Base-by-base conservation (phyloP, 2,888 invertebrate species). In the Pseudolycoriella hygida region DNA sequence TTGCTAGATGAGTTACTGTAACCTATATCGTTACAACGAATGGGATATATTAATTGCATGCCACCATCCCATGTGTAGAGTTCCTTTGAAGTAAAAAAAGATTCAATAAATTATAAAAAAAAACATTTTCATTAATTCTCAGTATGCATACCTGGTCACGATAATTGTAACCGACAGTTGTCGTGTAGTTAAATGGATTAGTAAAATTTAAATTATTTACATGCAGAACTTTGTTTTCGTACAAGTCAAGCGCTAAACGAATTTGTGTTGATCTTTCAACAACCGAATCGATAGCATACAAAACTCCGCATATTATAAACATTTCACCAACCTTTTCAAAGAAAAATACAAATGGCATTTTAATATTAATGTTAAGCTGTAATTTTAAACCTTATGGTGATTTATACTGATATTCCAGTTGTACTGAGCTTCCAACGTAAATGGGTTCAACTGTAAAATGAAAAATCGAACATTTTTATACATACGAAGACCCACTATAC, bases 1-100 rank as follows among this genome's bases (percentile, higher is more conserved):
- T 61, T 61, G 46, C 54, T 57, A 34, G 25, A 14, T 43, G 56
- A 58, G 42, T 49, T 55, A 52, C 67, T 70, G 53, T 73, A 68
- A 31, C 71, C 73, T 46, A 81, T 69, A 56, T 83, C 86, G 55
- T 82, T 80, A 62, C 83, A 86, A 54, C 86, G 75, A 18, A 90
- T 80, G 8, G 90, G 92, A 67, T 93, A 93, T 32, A 87, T 86
- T 41, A 96, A 71, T 60, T 88, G 86, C 59, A 88, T 88, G 17
- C 96, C 94, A 55, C 80, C 80, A 63, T 97, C 96, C 89, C 92
- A 94, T 0, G 90, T 88, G 60, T 88, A 89, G 43, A 97, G 68
- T 60, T 89, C 86, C 80, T 88, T 67, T 30, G 72, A 71, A 45
- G 54, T 51, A 46, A 42, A 51, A 31, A 25, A 38, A 43, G 17